Evolutionary conservation across 2,797 vertebrate species (phyloP).

Genomic region (Gadopsis bispinosus): DNA sequence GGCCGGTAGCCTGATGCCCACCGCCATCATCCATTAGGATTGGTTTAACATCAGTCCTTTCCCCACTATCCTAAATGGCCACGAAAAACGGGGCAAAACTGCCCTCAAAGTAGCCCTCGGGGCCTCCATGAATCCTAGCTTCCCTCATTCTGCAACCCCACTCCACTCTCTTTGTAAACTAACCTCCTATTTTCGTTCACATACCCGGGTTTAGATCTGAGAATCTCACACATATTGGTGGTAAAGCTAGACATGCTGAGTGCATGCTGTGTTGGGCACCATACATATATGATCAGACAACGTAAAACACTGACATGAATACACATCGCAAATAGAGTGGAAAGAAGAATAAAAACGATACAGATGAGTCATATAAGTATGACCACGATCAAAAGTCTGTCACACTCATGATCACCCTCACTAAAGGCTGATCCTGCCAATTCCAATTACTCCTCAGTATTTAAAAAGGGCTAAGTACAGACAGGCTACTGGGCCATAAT

Average conservation of each 20-base stretch:
- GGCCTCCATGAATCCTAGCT: conserved; percentile 39
- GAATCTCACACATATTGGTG: conserved; percentile 9
- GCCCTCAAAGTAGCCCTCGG: conserved; percentile 56
- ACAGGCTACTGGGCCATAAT: conserved; percentile 46
- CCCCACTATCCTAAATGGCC: conserved; percentile 62
- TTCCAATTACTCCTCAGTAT: conserved; percentile 38
- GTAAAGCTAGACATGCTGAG: neutral
- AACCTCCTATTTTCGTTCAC: conserved; percentile 19
- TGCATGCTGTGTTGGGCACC: conserved; percentile 9
- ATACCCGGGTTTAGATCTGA: conserved; percentile 11
- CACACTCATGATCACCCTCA: conserved; percentile 1
- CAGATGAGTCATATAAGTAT: conserved; percentile 43
- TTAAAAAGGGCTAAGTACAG: conserved; percentile 30
- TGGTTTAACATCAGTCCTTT: conserved; percentile 59
- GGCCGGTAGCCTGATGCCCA: conserved; percentile 48
- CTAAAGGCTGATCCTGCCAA: conserved; percentile 31
- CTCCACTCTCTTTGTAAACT: conserved; percentile 15
- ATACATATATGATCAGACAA: conserved; percentile 12
- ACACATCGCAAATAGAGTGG: conserved; percentile 12
- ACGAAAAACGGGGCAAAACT: conserved; percentile 62
- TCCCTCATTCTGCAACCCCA: conserved; percentile 42
- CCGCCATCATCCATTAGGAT: conserved; percentile 71
- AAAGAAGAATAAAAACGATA: conserved; percentile 17
- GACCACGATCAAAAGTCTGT: conserved; percentile 23
- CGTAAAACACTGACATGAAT: conserved; percentile 14